Percentiles rank a stretch among this genome's conserved stretches.
Evolutionary conservation across 2,797 vertebrate genomes (phyloP).

Genomic region (Mallotus villosus): DNA sequence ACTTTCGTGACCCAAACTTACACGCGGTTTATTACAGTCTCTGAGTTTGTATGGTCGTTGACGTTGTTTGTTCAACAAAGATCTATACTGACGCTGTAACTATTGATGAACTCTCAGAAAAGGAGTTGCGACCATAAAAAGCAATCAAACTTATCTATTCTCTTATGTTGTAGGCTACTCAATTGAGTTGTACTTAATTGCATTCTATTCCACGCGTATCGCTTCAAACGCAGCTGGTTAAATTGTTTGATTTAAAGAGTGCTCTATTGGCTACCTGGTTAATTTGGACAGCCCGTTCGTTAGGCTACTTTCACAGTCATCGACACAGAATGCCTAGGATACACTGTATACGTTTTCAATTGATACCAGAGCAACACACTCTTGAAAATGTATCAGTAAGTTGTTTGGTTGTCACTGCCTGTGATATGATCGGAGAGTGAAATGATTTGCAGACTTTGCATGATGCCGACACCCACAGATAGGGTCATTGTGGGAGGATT

Average conservation of each 20-base stretch:
- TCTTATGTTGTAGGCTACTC: neutral
- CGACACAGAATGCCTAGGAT: too few species aligned
- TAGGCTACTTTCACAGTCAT: neutral
- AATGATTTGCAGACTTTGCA: neutral
- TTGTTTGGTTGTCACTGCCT: neutral
- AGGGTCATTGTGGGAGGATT: neutral
- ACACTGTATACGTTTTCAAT: too few species aligned
- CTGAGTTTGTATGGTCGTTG: neutral
- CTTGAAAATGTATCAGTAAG: neutral
- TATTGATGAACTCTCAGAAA: neutral
- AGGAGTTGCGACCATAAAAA: neutral
- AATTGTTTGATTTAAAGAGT: neutral
- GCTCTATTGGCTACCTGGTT: neutral
- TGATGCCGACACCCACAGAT: neutral
- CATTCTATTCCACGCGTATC: neutral
- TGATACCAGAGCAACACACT: too few species aligned
- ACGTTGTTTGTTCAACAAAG: neutral
- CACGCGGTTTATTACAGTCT: neutral
- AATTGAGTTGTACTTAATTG: too few species aligned
- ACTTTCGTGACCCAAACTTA: neutral
- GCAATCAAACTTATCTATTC: neutral
- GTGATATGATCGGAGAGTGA: neutral
- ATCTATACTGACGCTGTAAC: neutral
- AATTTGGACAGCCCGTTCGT: too few species aligned
- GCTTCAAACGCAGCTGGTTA: neutral